Base-by-base conservation (phyloP, 2,888 invertebrate genomes). In the Orthosia cruda region DNA sequence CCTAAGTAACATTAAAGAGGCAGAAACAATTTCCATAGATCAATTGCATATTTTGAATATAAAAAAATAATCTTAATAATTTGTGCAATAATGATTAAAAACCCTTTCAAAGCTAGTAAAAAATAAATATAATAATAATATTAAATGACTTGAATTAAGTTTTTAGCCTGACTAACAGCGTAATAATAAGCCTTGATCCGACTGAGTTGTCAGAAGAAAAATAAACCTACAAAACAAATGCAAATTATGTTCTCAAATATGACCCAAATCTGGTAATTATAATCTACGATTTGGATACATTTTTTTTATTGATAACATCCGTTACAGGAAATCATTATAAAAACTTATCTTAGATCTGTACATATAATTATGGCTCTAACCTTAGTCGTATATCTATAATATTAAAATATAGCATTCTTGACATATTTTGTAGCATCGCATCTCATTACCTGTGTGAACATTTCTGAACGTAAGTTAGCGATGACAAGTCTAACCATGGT, bases 321-420 rank as follows among this genome's bases (percentile, higher is more conserved):
- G 61, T 50, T 52, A 52, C 1, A 71, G 84, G 81, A 82, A 84
- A 52, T 70, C 63, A 49, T 83, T 70, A 77, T 18, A 52, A n/a
- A 7, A n/a, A 50, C 23, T 79, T 80, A 83, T 80, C 74, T 64
- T 55, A 62, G 45, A 82, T 74, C 52, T 73, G 40, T 69, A 69
- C 52, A 82, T 65, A 55, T 72, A 40, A 63, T 84, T 71, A 65
- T 57, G 50, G 5, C 32, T 52, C 40, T 71, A 57, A 61, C 50
- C 62, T 59, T 54, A 64, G 20, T 54, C 18, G 40, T 23, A 61
- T 59, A 26, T 50, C 23, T 59, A 54, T 77, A 75, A 59, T 69
- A 77, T 45, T 15, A 57, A 78, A 62, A 52, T 16, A 54, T 47
- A 40, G 59, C 57, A 80, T 80, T 72, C 26, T 49, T 77, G 73